Percentiles rank a stretch among this genome's conserved stretches.
These are phyloP conservation scores for Salvelinus namaycush DNA, from an alignment of 2,113 vertebrate genomes.

Conservation along the genomic window DNA sequence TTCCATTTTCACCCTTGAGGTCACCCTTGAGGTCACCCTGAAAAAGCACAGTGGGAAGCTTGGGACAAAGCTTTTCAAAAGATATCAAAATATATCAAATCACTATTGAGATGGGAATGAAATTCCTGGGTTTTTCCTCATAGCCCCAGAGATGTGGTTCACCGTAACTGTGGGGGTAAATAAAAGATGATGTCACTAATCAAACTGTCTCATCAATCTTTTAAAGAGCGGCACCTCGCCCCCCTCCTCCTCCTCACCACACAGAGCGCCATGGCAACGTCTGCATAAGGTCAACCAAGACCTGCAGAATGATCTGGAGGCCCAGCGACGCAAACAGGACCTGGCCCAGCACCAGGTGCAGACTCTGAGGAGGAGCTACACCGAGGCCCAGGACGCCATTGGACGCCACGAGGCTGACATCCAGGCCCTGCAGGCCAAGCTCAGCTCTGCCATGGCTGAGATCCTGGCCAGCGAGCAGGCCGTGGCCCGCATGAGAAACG, in stretches of 20 bases:
- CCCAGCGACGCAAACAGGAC: slow-evolving; percentile 88
- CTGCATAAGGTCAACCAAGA: slow-evolving; percentile 92
- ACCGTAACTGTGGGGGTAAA: slow-evolving; percentile 72
- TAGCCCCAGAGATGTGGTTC: slow-evolving; percentile 89
- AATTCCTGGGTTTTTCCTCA: slow-evolving; percentile 31
- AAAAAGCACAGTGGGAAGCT: slow-evolving; percentile 80
- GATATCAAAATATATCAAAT: slow-evolving; percentile 1
- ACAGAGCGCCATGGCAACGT: slow-evolving; percentile 83
- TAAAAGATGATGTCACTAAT: slow-evolving; percentile 86
- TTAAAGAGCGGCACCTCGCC: slow-evolving; percentile 84
- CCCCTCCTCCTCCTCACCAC: slow-evolving; percentile 79
- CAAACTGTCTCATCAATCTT: slow-evolving; percentile 89
- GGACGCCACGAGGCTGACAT: slow-evolving; percentile 88
- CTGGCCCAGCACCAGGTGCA: slow-evolving; percentile 87
- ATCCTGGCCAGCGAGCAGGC: slow-evolving; percentile 88
- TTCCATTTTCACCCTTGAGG: slow-evolving; percentile 32
- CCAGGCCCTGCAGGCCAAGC: slow-evolving; percentile 84
- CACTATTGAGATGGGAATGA: slow-evolving; percentile 14
- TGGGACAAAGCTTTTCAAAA: slow-evolving; percentile 48
- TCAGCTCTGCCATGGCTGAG: slow-evolving; percentile 83
- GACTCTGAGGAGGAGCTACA: slow-evolving; percentile 86
- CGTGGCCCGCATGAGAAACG: slow-evolving; percentile 84
- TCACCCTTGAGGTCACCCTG: slow-evolving; percentile 39
- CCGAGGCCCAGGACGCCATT: slow-evolving; percentile 87
- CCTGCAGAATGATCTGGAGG: slow-evolving; percentile 86